Percentiles rank a stretch among this genome's conserved stretches.
Conservation (phyloP, 2,113 vertebrate genomes). For the Thamnaconus septentrionalis region DNA sequence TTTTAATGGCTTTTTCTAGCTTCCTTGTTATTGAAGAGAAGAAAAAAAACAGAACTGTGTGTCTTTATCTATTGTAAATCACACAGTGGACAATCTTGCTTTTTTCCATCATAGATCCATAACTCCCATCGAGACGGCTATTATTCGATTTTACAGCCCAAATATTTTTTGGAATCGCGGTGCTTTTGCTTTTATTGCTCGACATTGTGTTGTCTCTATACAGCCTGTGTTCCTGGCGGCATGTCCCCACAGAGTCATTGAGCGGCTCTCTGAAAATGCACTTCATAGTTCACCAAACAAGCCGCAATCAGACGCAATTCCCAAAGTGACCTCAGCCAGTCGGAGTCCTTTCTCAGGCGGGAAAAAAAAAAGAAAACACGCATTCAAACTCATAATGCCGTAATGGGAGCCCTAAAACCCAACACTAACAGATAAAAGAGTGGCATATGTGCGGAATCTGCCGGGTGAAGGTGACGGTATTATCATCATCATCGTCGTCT, state of each 20-base stretch:
- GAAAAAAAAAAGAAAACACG: slow-evolving; percentile 31
- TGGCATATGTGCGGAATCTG: slow-evolving; percentile 30
- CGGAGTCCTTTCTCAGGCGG: slow-evolving; percentile 21
- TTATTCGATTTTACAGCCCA: slow-evolving; percentile 23
- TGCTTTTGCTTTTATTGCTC: slow-evolving; percentile 34
- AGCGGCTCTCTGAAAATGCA: slow-evolving; percentile 53
- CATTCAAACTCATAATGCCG: slow-evolving; percentile 46
- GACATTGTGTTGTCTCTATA: slow-evolving; percentile 16
- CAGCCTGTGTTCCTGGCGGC: slow-evolving; percentile 1
- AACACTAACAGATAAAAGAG: slow-evolving; percentile 57
- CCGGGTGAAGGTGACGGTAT: slow-evolving; percentile 71
- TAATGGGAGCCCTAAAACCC: slow-evolving; percentile 64
- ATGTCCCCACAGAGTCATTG: slow-evolving; percentile 51
- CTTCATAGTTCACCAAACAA: slow-evolving; percentile 68
- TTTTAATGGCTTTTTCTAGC: no score
- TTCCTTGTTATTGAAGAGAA: no score
- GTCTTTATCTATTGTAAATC: no score
- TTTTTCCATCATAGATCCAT: not conserved
- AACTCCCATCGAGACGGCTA: slow-evolving; percentile 12
- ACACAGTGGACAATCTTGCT: no score
- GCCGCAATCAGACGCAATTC: slow-evolving; percentile 62
- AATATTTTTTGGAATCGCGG: slow-evolving; percentile 25
- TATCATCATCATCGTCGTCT: slow-evolving; percentile 38
- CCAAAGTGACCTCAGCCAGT: slow-evolving; percentile 59
- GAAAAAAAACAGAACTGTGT: no score